Evolutionary conservation across 1,140 invertebrate genomes (phyloP).

Genomic region (Dendrolimus kikuchii): DNA sequence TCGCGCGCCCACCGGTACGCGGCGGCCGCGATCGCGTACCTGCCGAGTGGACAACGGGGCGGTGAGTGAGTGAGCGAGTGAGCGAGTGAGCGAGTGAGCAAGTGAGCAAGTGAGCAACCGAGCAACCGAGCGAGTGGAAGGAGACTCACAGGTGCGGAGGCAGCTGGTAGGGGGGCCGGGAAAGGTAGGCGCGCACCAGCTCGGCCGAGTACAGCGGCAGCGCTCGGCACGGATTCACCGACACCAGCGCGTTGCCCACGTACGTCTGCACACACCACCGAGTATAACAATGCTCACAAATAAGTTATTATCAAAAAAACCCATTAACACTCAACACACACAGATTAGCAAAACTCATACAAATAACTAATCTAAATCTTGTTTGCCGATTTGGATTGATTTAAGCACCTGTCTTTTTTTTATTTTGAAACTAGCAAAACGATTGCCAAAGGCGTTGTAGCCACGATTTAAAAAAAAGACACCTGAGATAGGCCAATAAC

Average conservation of each 20-base stretch:
- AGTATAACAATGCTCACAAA: background rate
- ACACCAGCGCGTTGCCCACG: constrained; percentile 83
- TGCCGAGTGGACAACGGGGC: constrained; percentile 43
- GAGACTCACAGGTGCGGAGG: constrained; percentile 90
- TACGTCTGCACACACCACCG: constrained; percentile 75
- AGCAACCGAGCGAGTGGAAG: background rate
- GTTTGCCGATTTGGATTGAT: too few relatives aligned
- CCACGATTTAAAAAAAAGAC: too few relatives aligned
- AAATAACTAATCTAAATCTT: background rate
- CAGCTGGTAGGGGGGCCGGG: constrained; percentile 85
- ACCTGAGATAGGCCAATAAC: too few relatives aligned
- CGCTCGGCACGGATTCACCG: constrained; percentile 86
- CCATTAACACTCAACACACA: background rate
- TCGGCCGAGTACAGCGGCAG: constrained; percentile 85
- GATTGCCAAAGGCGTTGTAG: too few relatives aligned
- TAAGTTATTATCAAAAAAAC: background rate
- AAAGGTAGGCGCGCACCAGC: constrained; percentile 83
- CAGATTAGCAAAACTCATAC: background rate
- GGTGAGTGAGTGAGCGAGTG: background rate
- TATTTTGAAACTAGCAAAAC: too few relatives aligned
- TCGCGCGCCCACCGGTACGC: constrained; percentile 83
- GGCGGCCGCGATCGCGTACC: constrained; percentile 84
- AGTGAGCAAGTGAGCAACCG: background rate
- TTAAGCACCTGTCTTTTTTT: too few relatives aligned
- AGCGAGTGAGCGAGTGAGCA: constrained; percentile 57